Conservation (phyloP, 1,140 invertebrate species). For the Hestina assimilis region DNA sequence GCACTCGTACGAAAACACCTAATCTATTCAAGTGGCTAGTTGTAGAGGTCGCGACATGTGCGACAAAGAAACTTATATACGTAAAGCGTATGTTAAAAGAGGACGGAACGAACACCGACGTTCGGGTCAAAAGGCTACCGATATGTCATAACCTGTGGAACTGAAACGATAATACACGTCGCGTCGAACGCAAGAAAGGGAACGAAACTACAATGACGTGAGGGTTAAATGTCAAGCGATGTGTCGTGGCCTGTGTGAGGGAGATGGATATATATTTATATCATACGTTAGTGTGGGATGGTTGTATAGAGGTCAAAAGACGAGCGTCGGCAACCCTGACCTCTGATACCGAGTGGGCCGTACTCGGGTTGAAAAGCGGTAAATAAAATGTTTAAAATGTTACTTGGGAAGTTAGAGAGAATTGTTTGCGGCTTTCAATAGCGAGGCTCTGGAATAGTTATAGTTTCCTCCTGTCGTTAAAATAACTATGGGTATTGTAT, state of each 20-base stretch:
- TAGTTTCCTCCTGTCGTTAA: conserved; percentile 45
- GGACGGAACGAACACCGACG: conserved; percentile 47
- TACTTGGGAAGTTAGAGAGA: conserved; percentile 30
- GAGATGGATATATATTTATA: conserved; percentile 45
- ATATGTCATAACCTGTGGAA: conserved; percentile 77
- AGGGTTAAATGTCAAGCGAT: conserved; percentile 74
- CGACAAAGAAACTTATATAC: conserved; percentile 51
- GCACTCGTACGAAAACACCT: conserved; percentile 72
- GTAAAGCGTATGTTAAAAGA: conserved; percentile 50
- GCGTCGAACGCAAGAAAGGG: conserved; percentile 41
- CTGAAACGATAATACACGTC: conserved; percentile 47
- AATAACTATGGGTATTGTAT: conserved; percentile 50
- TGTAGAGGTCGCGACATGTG: conserved; percentile 65
- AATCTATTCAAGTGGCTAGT: conserved; percentile 77
- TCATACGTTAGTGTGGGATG: conserved; percentile 40
- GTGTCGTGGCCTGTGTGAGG: conserved; percentile 68
- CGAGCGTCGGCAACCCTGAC: conserved; percentile 74
- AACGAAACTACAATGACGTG: conserved; percentile 65
- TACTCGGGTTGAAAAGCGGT: conserved; percentile 37
- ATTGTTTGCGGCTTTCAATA: conserved; percentile 43
- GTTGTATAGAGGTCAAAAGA: conserved; percentile 66
- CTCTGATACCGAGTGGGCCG: conserved; percentile 61
- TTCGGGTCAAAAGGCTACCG: conserved; percentile 70
- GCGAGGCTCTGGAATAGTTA: conserved; percentile 32
- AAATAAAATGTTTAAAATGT: conserved; percentile 56